Base-by-base conservation (phyloP, 2,113 vertebrate species). In the Uropsilus gracilis region DNA sequence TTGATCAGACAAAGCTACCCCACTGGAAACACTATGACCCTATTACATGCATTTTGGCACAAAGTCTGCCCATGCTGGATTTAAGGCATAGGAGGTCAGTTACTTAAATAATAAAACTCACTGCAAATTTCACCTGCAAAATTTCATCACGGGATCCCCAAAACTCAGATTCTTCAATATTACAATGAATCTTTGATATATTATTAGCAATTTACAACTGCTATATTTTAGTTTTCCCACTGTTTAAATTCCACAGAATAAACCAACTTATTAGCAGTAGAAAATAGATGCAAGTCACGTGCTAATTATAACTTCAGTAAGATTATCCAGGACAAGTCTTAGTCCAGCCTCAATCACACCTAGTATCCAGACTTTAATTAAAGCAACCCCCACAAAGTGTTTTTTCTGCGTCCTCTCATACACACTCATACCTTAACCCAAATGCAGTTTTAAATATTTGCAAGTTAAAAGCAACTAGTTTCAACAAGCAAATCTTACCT, bases 401-500 rank as follows among this genome's bases (percentile, higher is more conserved):
- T 39, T 87, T 87, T 81, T 28, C 86, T 90, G 46, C 69, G 3
- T 53, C 28, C 17, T n/a, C 63, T 59, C 57, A 94, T 37, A 59
- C 4, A 32, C 57, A 24, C 72, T 55, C 37, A n/a, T n/a, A n/a
- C n/a, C n/a, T n/a, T n/a, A n/a, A n/a, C 55, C 63, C 46, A 94
- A 83, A 72, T 2, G 2, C 46, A 83, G 24, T 9, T 57, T 87
- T 80, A 61, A 96, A 92, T 13, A 91, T 34, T 5, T 86, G 48
- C 42, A 89, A 82, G 46, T 5, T 14, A 8, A 64, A 89, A 86
- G 46, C n/a, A 76, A 76, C 80, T 69, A 76, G 34, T 90, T 87
- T 87, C 53, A 61, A 77, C 59, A 94, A 85, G 90, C 12, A n/a
- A 71, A 71, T 77, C 96, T 96, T 96, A 97, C 97, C 92, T 94